phyloP scores from a whole-genome alignment of 1,140 invertebrate genomes.

The Ericerus pela region DNA sequence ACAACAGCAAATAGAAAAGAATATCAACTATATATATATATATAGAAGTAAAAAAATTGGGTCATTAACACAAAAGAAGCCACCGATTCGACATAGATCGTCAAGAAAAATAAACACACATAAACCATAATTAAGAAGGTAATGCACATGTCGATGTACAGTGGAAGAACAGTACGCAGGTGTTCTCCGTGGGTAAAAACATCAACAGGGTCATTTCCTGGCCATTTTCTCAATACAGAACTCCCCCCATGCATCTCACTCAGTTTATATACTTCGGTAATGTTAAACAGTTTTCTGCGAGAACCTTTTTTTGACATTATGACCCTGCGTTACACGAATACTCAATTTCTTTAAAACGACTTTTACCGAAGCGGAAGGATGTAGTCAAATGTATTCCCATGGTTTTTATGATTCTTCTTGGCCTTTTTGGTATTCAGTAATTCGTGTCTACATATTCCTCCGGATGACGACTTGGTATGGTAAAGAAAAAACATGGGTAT shows the following conservation, averaged over 20 bases:
- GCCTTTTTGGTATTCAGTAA: too few species aligned
- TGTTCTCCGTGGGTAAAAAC: neutral
- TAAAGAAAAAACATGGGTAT: too few species aligned
- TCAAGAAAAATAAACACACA: neutral
- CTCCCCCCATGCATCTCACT: neutral
- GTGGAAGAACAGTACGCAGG: neutral
- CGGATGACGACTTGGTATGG: too few species aligned
- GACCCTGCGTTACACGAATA: conserved; percentile 3
- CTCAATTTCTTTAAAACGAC: conserved; percentile 10
- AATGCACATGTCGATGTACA: conserved; percentile 2
- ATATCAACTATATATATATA: too few species aligned
- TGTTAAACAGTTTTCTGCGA: neutral
- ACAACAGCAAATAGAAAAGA: too few species aligned
- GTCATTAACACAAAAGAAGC: conserved; percentile 4
- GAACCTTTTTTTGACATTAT: conserved; percentile 3
- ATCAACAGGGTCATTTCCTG: conserved; percentile 6
- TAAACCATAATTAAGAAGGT: too few species aligned
- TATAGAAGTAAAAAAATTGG: too few species aligned
- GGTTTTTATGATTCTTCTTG: too few species aligned
- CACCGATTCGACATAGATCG: neutral
- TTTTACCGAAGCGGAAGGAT: conserved; percentile 5
- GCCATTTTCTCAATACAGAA: neutral
- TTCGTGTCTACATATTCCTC: too few species aligned
- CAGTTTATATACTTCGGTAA: neutral
- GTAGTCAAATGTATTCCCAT: conserved; percentile 11